These are phyloP conservation scores for Girardia tigrina DNA, from an alignment of 2,888 invertebrate genomes.

Conservation along the genomic window DNA sequence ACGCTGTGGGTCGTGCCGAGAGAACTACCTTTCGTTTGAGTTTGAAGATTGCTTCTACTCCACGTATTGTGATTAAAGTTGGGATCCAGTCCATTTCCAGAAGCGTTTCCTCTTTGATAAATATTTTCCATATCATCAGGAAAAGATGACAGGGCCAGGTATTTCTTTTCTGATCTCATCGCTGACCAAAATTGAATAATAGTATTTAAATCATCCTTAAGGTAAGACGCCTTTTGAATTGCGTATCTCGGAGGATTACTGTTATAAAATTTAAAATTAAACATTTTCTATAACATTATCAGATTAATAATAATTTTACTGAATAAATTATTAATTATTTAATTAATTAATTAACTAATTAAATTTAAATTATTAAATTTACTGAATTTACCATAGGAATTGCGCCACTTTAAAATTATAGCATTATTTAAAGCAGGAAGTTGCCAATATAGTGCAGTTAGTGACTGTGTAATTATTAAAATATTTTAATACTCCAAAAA, in stretches of 20 bases:
- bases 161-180: slow-evolving; percentile 60
- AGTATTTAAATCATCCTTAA: slow-evolving; percentile 74
- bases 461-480: no score
- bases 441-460: no score
- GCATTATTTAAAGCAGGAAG: no score
- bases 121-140: slow-evolving; percentile 28
- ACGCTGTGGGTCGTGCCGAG: not conserved
- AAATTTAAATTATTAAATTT: no score
- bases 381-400: no score
- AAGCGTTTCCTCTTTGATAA: not conserved
- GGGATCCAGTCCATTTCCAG: not conserved
- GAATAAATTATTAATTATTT: no score
- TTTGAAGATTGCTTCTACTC: not conserved
- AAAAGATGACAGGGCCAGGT: slow-evolving; percentile 41
- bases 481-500: no score
- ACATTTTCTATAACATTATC: no score
- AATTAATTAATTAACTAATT: no score
- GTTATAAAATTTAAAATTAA: slow-evolving; percentile 13
- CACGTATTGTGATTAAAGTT: not conserved
- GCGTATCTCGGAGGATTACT: slow-evolving; percentile 71
- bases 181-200: slow-evolving; percentile 86
- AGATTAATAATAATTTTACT: no score
- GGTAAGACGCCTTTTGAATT: slow-evolving; percentile 62
- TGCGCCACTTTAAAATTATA: no score
- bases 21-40: not conserved